phyloP scores from a whole-genome alignment of 2,797 vertebrate species.

The Neosalanx taihuensis region DNA sequence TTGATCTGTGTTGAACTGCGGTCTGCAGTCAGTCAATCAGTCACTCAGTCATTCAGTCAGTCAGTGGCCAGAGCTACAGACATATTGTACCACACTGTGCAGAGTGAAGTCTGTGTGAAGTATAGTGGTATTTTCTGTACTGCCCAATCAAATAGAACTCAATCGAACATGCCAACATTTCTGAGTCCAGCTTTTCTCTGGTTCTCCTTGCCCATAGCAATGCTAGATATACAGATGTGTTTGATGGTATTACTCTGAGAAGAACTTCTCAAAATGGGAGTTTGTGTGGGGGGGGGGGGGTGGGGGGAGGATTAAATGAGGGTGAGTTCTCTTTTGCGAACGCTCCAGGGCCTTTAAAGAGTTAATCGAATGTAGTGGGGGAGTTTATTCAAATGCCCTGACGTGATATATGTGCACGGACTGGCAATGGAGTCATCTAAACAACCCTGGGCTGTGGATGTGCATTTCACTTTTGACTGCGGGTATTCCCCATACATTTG shows the following conservation, averaged over 20 bases:
- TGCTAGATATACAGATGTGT: slow-evolving; percentile 50
- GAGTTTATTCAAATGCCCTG: slow-evolving; percentile 59
- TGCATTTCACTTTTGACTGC: slow-evolving; percentile 52
- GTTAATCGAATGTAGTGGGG: slow-evolving; percentile 62
- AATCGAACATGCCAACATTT: slow-evolving; percentile 12
- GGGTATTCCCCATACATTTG: slow-evolving; percentile 61
- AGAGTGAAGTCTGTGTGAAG: no score
- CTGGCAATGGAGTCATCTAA: slow-evolving; percentile 58
- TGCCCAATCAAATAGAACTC: neutral
- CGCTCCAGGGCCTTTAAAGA: slow-evolving; percentile 57
- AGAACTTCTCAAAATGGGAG: slow-evolving; percentile 46
- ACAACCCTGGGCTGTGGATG: slow-evolving; percentile 56
- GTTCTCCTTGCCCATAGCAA: slow-evolving; percentile 43
- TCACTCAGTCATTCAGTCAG: no score
- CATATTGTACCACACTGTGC: neutral
- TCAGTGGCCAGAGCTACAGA: neutral
- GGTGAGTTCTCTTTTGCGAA: slow-evolving; percentile 45
- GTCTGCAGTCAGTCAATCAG: no score
- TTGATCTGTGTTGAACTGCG: no score
- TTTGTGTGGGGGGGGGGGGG: no score
- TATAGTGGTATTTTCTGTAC: neutral
- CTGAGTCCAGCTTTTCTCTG: slow-evolving; percentile 37
- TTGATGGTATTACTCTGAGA: slow-evolving; percentile 51
- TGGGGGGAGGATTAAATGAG: slow-evolving; percentile 53
- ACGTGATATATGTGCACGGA: slow-evolving; percentile 52